Evolutionary conservation across 2,888 invertebrate species (phyloP).

Genomic region (Drosophila antonietae): DNA sequence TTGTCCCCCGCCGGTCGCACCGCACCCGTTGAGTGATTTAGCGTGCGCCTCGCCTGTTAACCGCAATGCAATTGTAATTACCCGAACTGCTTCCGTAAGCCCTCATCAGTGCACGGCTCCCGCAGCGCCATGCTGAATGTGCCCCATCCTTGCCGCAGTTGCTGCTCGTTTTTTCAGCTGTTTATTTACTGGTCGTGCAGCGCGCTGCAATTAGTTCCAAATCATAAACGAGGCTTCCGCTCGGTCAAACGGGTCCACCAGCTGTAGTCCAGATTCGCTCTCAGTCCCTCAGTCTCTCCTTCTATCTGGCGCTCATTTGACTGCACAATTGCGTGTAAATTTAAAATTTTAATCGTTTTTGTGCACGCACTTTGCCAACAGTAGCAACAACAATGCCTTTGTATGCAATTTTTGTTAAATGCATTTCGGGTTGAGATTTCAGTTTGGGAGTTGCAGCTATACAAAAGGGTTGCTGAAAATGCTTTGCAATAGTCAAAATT

Average conservation of each 20-base stretch:
- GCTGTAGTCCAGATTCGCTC: constrained; percentile 4
- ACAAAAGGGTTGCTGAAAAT: not conserved
- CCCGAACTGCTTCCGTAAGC: constrained; percentile 71
- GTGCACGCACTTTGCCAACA: constrained; percentile 54
- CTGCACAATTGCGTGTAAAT: constrained; percentile 71
- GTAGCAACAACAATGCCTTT: constrained; percentile 31
- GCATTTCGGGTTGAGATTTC: constrained; percentile 19
- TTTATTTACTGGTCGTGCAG: constrained; percentile 63
- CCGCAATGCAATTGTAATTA: constrained; percentile 80
- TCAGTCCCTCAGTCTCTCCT: not conserved
- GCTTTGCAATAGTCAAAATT: constrained; percentile 1
- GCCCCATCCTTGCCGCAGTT: constrained; percentile 18
- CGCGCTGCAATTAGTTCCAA: constrained; percentile 75
- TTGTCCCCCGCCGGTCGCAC: constrained; percentile 11
- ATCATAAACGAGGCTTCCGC: constrained; percentile 74
- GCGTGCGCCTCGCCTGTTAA: constrained; percentile 70
- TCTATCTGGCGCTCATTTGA: constrained; percentile 10
- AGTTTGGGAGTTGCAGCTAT: not conserved
- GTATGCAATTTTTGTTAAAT: constrained; percentile 48
- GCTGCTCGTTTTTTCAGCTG: constrained; percentile 25
- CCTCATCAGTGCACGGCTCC: constrained; percentile 1
- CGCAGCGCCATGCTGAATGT: not conserved
- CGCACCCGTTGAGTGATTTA: constrained; percentile 69
- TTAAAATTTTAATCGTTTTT: constrained; percentile 76
- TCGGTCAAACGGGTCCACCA: constrained; percentile 46